Conservation (phyloP, 2,113 vertebrate genomes). For the Suricata suricatta region DNA sequence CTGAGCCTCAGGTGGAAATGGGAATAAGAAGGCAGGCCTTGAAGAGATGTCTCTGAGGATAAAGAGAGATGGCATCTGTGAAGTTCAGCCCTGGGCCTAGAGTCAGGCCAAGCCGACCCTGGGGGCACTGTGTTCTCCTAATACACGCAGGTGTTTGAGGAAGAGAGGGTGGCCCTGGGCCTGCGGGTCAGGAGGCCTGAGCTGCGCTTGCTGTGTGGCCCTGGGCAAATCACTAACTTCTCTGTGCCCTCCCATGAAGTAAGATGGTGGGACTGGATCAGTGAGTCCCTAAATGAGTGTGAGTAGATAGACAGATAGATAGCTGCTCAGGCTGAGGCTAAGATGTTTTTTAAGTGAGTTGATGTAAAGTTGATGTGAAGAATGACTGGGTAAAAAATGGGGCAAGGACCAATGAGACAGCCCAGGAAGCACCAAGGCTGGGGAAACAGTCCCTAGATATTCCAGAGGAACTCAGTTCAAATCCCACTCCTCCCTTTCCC, state of each 20-base stretch:
- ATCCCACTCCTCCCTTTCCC: not conserved
- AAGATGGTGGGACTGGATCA: not conserved
- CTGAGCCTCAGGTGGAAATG: not conserved
- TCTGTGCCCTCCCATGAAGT: not conserved
- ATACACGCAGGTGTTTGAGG: rapidly evolving
- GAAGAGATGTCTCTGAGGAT: not conserved
- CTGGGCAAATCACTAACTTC: not conserved
- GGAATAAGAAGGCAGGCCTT: not conserved
- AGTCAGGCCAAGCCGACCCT: not conserved
- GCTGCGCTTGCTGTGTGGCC: not conserved
- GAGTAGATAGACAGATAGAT: not conserved
- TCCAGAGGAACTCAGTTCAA: no score
- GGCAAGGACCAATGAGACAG: rapidly evolving
- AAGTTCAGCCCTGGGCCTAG: not conserved
- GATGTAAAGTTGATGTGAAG: not conserved
- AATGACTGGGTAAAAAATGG: not conserved
- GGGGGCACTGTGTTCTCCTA: not conserved
- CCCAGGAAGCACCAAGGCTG: not conserved
- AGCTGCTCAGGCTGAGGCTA: not conserved
- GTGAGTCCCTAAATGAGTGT: not conserved
- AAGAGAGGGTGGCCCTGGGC: not conserved
- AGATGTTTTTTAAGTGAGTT: not conserved
- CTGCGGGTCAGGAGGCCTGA: no score
- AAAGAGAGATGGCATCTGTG: not conserved
- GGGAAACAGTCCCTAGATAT: rapidly evolving